These are phyloP conservation scores for Benitochromis conjunctus DNA, from an alignment of 2,113 vertebrate species.

Conservation along the genomic window DNA sequence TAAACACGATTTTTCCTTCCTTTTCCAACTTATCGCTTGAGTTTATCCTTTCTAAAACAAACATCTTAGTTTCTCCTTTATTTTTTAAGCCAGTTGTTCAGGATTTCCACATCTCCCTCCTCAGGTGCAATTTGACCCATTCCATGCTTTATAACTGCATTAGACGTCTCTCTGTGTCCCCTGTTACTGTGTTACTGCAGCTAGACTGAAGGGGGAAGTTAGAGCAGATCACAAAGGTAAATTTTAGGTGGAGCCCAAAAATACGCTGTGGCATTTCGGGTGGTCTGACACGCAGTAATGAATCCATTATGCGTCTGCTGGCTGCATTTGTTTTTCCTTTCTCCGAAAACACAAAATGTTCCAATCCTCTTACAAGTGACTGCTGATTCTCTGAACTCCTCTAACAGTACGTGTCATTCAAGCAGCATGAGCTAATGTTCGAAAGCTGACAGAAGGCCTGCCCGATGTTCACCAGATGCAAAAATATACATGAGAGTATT, in stretches of 20 bases:
- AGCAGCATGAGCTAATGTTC: neutral
- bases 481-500: neutral
- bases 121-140: neutral
- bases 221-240: neutral
- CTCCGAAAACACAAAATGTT: neutral
- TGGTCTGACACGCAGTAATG: neutral
- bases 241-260: neutral
- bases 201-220: neutral
- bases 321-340: neutral
- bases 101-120: neutral
- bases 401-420: neutral
- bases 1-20: rapidly evolving
- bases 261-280: neutral
- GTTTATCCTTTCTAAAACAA: neutral
- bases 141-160: neutral
- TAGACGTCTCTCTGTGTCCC: neutral
- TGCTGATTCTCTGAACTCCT: neutral
- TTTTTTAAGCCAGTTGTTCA: rapidly evolving
- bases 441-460: neutral
- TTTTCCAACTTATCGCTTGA: neutral
- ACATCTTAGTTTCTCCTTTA: neutral
- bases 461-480: neutral
- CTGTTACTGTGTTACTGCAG: neutral
- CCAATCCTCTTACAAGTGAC: neutral
- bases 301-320: neutral